Base-by-base conservation (phyloP, 2,888 invertebrate genomes). In the Apamea anceps region DNA sequence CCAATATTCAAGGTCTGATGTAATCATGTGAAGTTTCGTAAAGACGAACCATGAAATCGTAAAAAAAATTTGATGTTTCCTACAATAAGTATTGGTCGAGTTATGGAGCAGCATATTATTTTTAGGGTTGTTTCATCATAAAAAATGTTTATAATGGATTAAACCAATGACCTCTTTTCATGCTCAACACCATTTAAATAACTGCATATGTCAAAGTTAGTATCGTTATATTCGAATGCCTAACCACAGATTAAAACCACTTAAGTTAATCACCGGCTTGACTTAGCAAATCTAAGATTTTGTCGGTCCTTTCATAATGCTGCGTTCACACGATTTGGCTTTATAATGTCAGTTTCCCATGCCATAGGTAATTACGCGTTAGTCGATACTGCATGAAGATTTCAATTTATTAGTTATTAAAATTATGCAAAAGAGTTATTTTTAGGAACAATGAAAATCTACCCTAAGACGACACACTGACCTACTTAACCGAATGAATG, bases 291-390 rank as follows among this genome's bases (percentile, higher is more conserved):
- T 72, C 37, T 72, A 37, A 60, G 73, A 77, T 66, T 72, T 86
- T 7, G 70, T 60, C 37, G 48, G 54, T 70, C 42, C 82, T 84
- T 84, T 77, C 82, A 72, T 57, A 82, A 72, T 54, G 62, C 54
- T 51, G 60, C n/a, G 72, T 77, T 84, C 80, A 78, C 84, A 84
- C 72, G 68, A 78, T 76, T 77, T 45, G 25, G 1, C 60, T 73
- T 75, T 72, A 62, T 84, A 88, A 88, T 85, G 87, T 79, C 85
- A 86, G 75, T 71, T 88, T 88, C 87, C 67, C 82, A 83, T 67
- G 71, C 63, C 18, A 7, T n/a, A 37, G 5, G 51, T 82, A 72
- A 79, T 79, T 78, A 75, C 45, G 75, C 15, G 74, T 82, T 42
- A 67, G 75, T 62, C n/a, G 18, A 70, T 71, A 72, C 45, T 51